Percentiles rank a stretch among this genome's conserved stretches.
These are phyloP conservation scores for Ypsolopha sequella DNA, from an alignment of 2,888 invertebrate species.

Conservation along the genomic window DNA sequence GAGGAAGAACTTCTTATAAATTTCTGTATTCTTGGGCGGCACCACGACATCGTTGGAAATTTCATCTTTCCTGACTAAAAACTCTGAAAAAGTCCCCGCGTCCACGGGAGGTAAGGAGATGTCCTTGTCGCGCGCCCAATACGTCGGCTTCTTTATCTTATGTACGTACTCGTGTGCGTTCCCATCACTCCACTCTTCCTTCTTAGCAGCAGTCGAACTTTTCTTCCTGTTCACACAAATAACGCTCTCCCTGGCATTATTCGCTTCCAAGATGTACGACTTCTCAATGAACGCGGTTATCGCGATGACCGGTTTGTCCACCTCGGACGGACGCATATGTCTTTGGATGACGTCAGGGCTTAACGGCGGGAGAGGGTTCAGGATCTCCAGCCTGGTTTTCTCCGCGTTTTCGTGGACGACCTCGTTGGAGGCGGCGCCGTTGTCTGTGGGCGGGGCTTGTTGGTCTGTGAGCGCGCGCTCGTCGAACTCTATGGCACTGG, in stretches of 20 bases:
- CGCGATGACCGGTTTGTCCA: constrained; percentile 9
- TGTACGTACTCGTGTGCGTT: constrained; percentile 57
- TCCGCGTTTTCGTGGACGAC: constrained; percentile 17
- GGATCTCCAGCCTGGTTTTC: constrained; percentile 36
- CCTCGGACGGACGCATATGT: constrained; percentile 23
- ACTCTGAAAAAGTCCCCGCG: constrained; percentile 41
- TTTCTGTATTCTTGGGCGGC: constrained; percentile 47
- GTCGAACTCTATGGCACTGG: constrained; percentile 45
- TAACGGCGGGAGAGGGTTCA: constrained; percentile 49
- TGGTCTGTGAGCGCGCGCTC: constrained; percentile 30
- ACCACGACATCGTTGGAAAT: constrained; percentile 27
- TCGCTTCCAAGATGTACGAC: constrained; percentile 55
- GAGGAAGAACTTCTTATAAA: constrained; percentile 52
- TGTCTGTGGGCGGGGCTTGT: constrained; percentile 7
- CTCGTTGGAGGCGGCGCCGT: constrained; percentile 6
- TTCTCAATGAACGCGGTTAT: constrained; percentile 25
- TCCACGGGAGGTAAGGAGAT: constrained; percentile 51
- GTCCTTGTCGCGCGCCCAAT: constrained; percentile 23
- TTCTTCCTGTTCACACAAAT: constrained; percentile 33
- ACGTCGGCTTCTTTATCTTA: constrained; percentile 43
- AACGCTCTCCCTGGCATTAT: constrained; percentile 56
- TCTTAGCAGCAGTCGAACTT: constrained; percentile 23
- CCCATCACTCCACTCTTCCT: constrained; percentile 24
- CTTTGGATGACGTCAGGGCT: constrained; percentile 29
- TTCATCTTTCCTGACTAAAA: constrained; percentile 23